A percentile compares a stretch with the other conserved stretches of the same genome.
phyloP scores from a whole-genome alignment of 2,113 vertebrate species.

The Pogonocichla stellata region DNA sequence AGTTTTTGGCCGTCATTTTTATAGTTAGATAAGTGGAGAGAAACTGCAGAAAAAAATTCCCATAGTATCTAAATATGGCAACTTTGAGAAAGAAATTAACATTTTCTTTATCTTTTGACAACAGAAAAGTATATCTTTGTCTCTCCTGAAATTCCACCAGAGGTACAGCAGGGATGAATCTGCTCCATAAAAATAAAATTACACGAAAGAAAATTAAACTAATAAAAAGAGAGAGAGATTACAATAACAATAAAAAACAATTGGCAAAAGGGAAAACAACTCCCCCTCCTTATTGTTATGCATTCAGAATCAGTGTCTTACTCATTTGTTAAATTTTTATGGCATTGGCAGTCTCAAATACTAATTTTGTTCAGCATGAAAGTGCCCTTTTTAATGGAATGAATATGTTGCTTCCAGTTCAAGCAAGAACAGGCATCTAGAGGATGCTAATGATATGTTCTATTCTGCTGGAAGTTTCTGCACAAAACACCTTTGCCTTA shows the following conservation, averaged over 20 bases:
- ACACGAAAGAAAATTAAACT: slow-evolving; percentile 70
- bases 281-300: slow-evolving; percentile 44
- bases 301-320: slow-evolving; percentile 33
- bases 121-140: not conserved
- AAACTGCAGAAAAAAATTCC: not conserved
- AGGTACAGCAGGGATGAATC: slow-evolving; percentile 29
- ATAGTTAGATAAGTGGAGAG: not conserved
- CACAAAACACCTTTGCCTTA: not conserved
- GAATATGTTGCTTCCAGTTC: not conserved
- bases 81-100: not conserved
- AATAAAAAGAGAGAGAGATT: slow-evolving; percentile 68
- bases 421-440: not conserved
- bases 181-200: slow-evolving; percentile 63
- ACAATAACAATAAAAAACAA: slow-evolving; percentile 66
- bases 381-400: not conserved
- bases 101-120: slow-evolving; percentile 22
- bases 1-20: not conserved
- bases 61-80: not conserved
- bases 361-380: slow-evolving; percentile 34
- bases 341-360: not conserved
- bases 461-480: not conserved
- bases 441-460: not conserved
- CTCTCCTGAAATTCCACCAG: not conserved
- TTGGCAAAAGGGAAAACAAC: slow-evolving; percentile 49
- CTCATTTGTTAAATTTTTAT: slow-evolving; percentile 62